Evolutionary conservation across 2,888 invertebrate genomes (phyloP).

Genomic region (Drosophila testacea): DNA sequence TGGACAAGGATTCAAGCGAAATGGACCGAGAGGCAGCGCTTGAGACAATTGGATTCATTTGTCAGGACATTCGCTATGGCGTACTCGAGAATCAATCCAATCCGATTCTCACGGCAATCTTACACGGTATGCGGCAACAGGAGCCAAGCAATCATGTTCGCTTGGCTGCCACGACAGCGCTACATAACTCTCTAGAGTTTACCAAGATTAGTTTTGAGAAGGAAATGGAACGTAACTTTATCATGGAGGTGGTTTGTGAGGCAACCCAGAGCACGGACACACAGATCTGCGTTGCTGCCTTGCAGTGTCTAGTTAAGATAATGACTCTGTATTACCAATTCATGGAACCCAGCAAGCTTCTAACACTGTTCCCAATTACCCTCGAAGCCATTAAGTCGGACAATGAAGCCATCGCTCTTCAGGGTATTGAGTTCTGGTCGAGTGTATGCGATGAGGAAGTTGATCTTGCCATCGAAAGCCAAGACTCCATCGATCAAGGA

Average conservation of each 20-base stretch:
- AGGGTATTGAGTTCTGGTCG: constrained; percentile 99
- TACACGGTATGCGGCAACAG: constrained; percentile 98
- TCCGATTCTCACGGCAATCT: constrained; percentile 98
- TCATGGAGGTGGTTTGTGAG: constrained; percentile 99
- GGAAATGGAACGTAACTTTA: constrained; percentile 98
- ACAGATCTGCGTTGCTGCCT: constrained; percentile 97
- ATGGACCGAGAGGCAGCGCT: constrained; percentile 98
- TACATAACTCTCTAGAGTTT: constrained; percentile 98
- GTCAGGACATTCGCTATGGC: constrained; percentile 98
- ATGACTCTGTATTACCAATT: constrained; percentile 99
- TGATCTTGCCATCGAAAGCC: constrained; percentile 96
- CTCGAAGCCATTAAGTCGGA: constrained; percentile 99
- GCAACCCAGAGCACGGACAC: constrained; percentile 97
- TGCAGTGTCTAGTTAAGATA: constrained; percentile 99
- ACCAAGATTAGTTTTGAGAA: constrained; percentile 99
- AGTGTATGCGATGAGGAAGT: constrained; percentile 99
- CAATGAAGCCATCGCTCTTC: constrained; percentile 97
- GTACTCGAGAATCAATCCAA: constrained; percentile 96
- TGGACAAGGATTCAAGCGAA: constrained; percentile 93
- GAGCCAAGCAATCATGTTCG: constrained; percentile 97
- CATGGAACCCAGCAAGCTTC: constrained; percentile 99
- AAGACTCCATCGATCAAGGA: constrained; percentile 97
- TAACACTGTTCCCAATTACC: constrained; percentile 98
- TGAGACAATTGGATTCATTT: constrained; percentile 95
- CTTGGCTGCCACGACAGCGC: constrained; percentile 97